phyloP scores from a whole-genome alignment of 2,888 invertebrate species.

The Scotopteryx bipunctaria region DNA sequence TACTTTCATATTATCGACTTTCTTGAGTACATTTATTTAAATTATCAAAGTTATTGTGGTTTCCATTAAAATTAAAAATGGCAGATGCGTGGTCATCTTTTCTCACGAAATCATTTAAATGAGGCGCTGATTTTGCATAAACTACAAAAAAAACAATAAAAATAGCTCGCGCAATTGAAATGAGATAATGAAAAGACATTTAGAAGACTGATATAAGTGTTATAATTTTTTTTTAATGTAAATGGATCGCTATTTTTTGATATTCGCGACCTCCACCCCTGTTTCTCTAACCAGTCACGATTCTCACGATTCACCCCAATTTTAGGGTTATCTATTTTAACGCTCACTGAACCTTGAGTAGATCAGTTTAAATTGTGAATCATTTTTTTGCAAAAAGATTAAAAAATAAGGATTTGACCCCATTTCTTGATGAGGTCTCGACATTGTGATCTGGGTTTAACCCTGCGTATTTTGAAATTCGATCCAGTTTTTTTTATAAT shows the following conservation, averaged over 20 bases:
- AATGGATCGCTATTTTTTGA: slow-evolving; percentile 56
- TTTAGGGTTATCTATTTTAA: slow-evolving; percentile 72
- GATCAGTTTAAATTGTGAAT: slow-evolving; percentile 73
- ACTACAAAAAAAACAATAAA: slow-evolving; percentile 12
- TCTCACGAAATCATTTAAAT: slow-evolving; percentile 8
- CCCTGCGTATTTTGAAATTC: slow-evolving; percentile 75
- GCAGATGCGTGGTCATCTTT: not conserved
- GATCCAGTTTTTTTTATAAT: slow-evolving; percentile 57
- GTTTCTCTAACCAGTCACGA: slow-evolving; percentile 44
- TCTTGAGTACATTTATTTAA: not conserved
- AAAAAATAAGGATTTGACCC: slow-evolving; percentile 70
- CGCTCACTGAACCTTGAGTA: slow-evolving; percentile 59
- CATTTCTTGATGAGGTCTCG: slow-evolving; percentile 77
- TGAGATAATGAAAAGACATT: too few relatives aligned
- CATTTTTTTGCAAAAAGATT: slow-evolving; percentile 49
- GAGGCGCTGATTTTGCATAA: not conserved
- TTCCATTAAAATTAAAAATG: not conserved
- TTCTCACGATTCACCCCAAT: slow-evolving; percentile 78
- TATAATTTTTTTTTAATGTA: slow-evolving; percentile 63
- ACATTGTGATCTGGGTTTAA: slow-evolving; percentile 74
- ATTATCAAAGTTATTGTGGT: not conserved
- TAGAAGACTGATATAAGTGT: too few relatives aligned
- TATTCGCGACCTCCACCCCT: slow-evolving; percentile 58
- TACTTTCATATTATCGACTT: too few relatives aligned
- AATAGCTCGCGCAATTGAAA: too few relatives aligned